A percentile compares a stretch with the other conserved stretches of the same genome.
Conservation (phyloP, 2,113 vertebrate species). For the Turdus rufiventris region DNA sequence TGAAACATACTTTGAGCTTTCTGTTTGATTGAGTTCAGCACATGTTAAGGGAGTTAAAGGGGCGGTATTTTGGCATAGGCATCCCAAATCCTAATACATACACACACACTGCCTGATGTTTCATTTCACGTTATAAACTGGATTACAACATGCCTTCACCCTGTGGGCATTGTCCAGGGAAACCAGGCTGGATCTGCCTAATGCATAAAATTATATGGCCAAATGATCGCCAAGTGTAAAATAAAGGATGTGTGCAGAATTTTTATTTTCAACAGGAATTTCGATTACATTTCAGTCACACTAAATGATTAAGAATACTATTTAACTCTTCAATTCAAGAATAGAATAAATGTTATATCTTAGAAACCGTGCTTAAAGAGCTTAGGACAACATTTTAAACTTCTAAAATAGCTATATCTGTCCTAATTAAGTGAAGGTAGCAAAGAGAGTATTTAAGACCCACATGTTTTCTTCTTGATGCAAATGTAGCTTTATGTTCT, state of each 20-base stretch:
- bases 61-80: neutral
- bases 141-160: constrained; percentile 36
- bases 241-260: neutral
- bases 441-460: neutral
- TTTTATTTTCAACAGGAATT: neutral
- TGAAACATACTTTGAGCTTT: neutral
- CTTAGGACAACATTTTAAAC: neutral
- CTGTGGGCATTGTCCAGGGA: constrained; percentile 7
- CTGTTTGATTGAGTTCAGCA: neutral
- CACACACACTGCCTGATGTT: neutral
- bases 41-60: neutral
- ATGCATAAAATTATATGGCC: neutral
- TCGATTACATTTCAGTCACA: neutral
- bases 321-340: neutral
- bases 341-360: neutral
- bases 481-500: constrained; percentile 35
- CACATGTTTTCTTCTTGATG: constrained; percentile 17
- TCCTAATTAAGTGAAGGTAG: neutral
- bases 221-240: neutral
- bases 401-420: neutral
- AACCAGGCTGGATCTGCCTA: neutral
- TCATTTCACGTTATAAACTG: constrained; percentile 39
- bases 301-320: neutral
- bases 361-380: neutral
- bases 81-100: neutral